phyloP scores from a whole-genome alignment of 1,140 invertebrate genomes.

The Elymnias hypermnestra region DNA sequence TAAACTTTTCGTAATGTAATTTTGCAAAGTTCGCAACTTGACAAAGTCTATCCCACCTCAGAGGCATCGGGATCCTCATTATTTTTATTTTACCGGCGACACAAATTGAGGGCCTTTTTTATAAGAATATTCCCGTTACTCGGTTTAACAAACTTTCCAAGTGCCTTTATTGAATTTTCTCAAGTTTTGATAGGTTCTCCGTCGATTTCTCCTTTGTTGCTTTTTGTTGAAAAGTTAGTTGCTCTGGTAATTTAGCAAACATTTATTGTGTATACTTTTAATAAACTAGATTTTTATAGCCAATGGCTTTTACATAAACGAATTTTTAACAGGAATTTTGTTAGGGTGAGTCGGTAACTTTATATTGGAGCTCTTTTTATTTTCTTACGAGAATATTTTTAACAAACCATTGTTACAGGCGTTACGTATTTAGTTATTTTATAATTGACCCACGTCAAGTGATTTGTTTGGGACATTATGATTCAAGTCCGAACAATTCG shows the following conservation, averaged over 20 bases:
- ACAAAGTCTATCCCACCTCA: constrained; percentile 27
- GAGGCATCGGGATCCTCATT: constrained; percentile 32
- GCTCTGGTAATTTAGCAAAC: constrained; percentile 47
- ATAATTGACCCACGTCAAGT: too few relatives aligned
- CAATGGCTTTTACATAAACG: background rate
- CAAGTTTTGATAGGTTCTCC: constrained; percentile 73
- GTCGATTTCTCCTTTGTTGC: constrained; percentile 56
- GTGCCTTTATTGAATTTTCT: constrained; percentile 72
- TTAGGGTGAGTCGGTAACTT: background rate
- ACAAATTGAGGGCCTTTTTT: constrained; percentile 64
- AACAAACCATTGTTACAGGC: too few relatives aligned
- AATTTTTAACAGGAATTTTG: background rate
- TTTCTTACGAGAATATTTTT: background rate
- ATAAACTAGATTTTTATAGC: constrained; percentile 18
- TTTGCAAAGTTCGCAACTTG: constrained; percentile 2
- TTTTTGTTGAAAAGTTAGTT: constrained; percentile 41
- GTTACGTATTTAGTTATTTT: too few relatives aligned
- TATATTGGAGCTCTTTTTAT: background rate
- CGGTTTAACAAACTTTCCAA: constrained; percentile 67
- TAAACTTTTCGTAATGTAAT: constrained; percentile 7
- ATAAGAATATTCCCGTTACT: constrained; percentile 65
- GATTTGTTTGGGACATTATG: too few relatives aligned
- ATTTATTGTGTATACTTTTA: constrained; percentile 30
- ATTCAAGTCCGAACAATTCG: too few relatives aligned
- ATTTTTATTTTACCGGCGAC: constrained; percentile 63